Percentiles rank a stretch among this genome's conserved stretches.
Conservation (phyloP, 2,113 vertebrate genomes). For the Columbina picui region DNA sequence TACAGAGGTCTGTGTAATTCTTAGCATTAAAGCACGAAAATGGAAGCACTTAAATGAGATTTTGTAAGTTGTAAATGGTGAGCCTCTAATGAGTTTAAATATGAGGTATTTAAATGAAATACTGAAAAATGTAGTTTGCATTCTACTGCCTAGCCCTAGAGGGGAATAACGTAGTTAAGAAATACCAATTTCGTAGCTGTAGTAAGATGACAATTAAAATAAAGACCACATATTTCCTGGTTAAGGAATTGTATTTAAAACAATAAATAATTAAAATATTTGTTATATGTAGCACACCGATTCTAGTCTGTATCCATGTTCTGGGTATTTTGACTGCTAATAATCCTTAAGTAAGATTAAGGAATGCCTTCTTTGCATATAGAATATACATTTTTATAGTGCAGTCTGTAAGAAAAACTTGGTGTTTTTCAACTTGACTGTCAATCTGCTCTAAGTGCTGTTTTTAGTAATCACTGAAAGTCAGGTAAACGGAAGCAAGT, state of each 20-base stretch:
- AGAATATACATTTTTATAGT: neutral
- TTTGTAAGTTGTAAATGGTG: neutral
- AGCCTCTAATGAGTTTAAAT: neutral
- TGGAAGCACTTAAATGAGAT: neutral
- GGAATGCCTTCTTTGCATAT: neutral
- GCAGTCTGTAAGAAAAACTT: neutral
- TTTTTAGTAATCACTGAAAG: neutral
- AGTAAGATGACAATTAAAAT: neutral
- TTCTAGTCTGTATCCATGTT: neutral
- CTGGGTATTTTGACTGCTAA: neutral
- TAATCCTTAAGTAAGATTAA: neutral
- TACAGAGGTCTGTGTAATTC: neutral
- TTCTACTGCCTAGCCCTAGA: neutral
- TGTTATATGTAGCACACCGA: neutral
- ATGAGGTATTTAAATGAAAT: neutral
- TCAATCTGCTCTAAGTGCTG: neutral
- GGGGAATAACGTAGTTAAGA: neutral
- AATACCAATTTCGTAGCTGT: neutral
- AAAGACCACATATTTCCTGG: neutral
- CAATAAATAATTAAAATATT: neutral
- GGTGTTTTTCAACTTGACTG: neutral
- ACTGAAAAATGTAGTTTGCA: neutral
- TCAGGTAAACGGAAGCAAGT: neutral
- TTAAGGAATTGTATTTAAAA: neutral
- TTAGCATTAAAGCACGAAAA: neutral